phyloP scores from a whole-genome alignment of 2,797 vertebrate genomes.

The Pitangus sulphuratus region DNA sequence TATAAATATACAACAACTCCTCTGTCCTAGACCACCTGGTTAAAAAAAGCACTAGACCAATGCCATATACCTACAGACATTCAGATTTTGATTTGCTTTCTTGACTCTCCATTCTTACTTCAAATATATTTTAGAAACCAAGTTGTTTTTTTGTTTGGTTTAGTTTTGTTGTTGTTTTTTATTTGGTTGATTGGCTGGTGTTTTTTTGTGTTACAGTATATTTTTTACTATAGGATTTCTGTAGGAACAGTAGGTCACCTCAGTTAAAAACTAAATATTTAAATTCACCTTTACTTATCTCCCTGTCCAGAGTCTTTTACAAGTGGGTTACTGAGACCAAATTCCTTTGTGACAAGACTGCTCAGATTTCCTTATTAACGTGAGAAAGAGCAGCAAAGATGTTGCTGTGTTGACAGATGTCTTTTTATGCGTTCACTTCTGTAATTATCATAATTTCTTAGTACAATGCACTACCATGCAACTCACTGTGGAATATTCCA shows the following conservation, averaged over 20 bases:
- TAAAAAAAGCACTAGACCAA: not conserved
- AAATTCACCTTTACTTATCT: not conserved
- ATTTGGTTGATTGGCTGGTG: not conserved
- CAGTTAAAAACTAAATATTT: not conserved
- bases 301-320: not conserved
- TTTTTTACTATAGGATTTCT: not conserved
- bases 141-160: not conserved
- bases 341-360: not conserved
- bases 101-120: not conserved
- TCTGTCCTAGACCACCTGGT: rapidly evolving
- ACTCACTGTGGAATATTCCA: not conserved
- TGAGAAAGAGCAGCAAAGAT: not conserved
- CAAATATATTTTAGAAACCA: not conserved
- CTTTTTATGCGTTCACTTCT: not conserved
- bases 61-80: not conserved
- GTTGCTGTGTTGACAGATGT: not conserved
- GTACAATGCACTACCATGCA: not conserved
- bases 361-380: not conserved
- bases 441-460: not conserved
- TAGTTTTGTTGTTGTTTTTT: not conserved
- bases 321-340: not conserved
- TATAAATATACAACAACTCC: not conserved
- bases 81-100: not conserved
- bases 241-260: not conserved
- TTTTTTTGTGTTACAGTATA: rapidly evolving